A percentile compares a stretch with the other conserved stretches of the same genome.
These are phyloP conservation scores for Lasioglossum oenotherae DNA, from an alignment of 2,888 invertebrate genomes.

Conservation along the genomic window DNA sequence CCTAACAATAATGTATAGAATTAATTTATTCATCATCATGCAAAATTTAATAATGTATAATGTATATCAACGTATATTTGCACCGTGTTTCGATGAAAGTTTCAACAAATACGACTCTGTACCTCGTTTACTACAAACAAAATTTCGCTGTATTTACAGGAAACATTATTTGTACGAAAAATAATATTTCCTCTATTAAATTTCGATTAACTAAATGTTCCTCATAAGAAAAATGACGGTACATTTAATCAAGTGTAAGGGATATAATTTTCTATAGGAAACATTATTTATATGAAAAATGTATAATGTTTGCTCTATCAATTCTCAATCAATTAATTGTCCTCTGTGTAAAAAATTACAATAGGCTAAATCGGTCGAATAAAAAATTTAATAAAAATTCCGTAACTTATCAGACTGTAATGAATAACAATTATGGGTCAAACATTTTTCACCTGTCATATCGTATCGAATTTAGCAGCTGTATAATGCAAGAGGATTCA, in stretches of 20 bases:
- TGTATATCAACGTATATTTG: background rate
- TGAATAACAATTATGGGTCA: no score
- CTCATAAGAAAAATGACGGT: no score
- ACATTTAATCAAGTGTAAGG: background rate
- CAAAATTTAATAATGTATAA: background rate
- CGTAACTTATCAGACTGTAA: background rate
- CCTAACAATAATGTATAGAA: background rate
- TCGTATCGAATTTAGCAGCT: no score
- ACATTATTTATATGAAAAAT: background rate
- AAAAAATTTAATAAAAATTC: background rate
- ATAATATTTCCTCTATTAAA: background rate
- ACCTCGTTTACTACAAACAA: background rate
- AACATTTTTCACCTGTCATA: no score
- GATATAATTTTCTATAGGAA: background rate
- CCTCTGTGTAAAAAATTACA: background rate
- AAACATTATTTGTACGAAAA: background rate
- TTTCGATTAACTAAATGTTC: background rate
- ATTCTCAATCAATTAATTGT: background rate
- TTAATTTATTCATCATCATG: background rate
- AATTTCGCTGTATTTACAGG: background rate
- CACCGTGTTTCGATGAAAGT: background rate
- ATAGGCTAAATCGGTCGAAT: background rate
- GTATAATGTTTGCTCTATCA: background rate
- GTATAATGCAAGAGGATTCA: background rate
- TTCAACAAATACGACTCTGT: background rate